Conservation (phyloP, 2,113 vertebrate genomes). For the Nematolebias whitei region DNA sequence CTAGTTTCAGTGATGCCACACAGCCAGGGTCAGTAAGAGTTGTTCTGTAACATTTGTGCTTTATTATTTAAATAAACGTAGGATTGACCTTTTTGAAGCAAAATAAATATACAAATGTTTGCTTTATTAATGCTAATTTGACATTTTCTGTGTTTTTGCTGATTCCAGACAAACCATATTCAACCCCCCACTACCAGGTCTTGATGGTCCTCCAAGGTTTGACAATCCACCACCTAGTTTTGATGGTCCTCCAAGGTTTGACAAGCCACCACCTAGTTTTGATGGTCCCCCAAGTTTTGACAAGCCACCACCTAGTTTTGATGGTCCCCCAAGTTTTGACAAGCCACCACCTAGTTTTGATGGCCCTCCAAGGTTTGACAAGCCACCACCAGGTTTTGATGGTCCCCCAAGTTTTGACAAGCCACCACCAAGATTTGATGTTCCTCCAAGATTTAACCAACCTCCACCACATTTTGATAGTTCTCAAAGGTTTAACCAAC, state of each 20-base stretch:
- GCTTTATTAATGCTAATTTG: neutral
- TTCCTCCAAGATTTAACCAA: constrained; percentile 35
- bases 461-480: constrained; percentile 43
- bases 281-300: constrained; percentile 57
- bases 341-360: constrained; percentile 38
- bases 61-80: neutral
- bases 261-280: constrained; percentile 31
- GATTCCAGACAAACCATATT: constrained; percentile 33
- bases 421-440: constrained; percentile 36
- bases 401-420: constrained; percentile 60
- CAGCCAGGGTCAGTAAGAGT: constrained; percentile 81
- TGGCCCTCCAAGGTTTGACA: constrained; percentile 50
- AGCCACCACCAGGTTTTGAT: constrained; percentile 74
- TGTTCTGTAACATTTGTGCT: neutral
- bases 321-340: constrained; percentile 31
- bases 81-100: neutral
- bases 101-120: neutral
- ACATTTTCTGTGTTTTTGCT: neutral
- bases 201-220: constrained; percentile 70
- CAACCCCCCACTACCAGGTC: constrained; percentile 68
- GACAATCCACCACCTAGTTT: constrained; percentile 48
- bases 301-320: constrained; percentile 60
- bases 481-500: constrained; percentile 53
- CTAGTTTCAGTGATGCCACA: constrained; percentile 82
- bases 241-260: constrained; percentile 33